Conservation (phyloP, 2,113 vertebrate genomes). For the Calyptomena viridis region DNA sequence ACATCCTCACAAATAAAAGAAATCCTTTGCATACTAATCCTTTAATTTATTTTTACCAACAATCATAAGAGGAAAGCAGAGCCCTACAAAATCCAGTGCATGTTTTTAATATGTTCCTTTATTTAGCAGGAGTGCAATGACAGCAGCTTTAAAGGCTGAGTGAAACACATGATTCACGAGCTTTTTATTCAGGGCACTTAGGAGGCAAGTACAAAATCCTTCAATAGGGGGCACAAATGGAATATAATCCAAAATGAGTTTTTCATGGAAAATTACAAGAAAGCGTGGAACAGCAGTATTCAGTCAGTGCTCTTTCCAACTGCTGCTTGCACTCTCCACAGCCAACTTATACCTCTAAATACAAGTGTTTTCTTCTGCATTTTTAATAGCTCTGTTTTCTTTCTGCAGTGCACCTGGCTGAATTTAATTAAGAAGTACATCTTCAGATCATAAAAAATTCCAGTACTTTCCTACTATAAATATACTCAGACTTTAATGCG, state of each 20-base stretch:
- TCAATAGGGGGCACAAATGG: constrained; percentile 44
- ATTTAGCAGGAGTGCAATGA: not conserved
- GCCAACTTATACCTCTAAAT: not conserved
- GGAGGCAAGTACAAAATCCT: not conserved
- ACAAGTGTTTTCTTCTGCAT: not conserved
- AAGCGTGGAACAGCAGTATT: not conserved
- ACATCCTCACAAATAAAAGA: not conserved
- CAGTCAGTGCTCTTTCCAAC: not conserved
- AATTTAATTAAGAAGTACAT: constrained; percentile 64
- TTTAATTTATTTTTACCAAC: constrained; percentile 24
- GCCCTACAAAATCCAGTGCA: not conserved
- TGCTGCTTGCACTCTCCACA: not conserved
- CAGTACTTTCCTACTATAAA: constrained; percentile 43
- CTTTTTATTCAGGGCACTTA: not conserved
- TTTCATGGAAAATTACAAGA: not conserved
- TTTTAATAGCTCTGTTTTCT: constrained; percentile 15
- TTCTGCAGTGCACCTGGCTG: not conserved
- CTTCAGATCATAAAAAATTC: constrained; percentile 27
- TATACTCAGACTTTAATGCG: constrained; percentile 50
- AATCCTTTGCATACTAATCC: not conserved
- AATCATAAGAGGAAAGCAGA: not conserved
- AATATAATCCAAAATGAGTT: constrained; percentile 17
- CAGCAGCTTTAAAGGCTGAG: not conserved
- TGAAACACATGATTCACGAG: not conserved
- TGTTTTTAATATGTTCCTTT: not conserved